These are phyloP conservation scores for Propsilocerus akamusi DNA, from an alignment of 1,140 invertebrate species.

Conservation along the genomic window DNA sequence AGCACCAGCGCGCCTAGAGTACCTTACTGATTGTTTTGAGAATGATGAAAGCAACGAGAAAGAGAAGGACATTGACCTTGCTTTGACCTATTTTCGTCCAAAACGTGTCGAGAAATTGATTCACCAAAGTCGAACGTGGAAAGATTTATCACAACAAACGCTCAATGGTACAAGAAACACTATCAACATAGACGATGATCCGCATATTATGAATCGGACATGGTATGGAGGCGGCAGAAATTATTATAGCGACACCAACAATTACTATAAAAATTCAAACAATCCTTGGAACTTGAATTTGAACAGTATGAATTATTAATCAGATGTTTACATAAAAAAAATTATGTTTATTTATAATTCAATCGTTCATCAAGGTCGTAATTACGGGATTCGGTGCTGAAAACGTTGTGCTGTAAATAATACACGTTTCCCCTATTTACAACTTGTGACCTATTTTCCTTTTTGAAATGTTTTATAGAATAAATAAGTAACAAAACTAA, in stretches of 20 bases:
- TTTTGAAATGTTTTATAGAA: neutral
- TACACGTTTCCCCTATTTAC: neutral
- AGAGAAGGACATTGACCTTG: slow-evolving; percentile 36
- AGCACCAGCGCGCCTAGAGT: neutral
- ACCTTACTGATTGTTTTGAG: neutral
- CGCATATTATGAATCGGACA: neutral
- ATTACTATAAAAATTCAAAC: neutral
- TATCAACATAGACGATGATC: too few species aligned
- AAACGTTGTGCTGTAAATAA: neutral
- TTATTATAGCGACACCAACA: too few species aligned
- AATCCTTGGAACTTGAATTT: slow-evolving; percentile 1
- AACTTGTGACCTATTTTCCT: neutral
- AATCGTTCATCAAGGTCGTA: neutral
- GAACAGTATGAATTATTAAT: neutral
- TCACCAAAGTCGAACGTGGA: slow-evolving; percentile 27
- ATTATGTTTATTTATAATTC: neutral
- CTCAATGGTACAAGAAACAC: neutral
- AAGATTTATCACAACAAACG: slow-evolving; percentile 11
- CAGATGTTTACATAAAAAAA: neutral
- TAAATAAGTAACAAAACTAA: neutral
- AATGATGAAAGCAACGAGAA: slow-evolving; percentile 2
- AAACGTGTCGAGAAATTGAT: slow-evolving; percentile 38
- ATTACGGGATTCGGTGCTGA: too few species aligned
- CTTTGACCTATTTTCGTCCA: slow-evolving; percentile 52
- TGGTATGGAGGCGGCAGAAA: neutral